These are phyloP conservation scores for Drosophila serrata DNA, from an alignment of 1,140 invertebrate species.

Conservation along the genomic window DNA sequence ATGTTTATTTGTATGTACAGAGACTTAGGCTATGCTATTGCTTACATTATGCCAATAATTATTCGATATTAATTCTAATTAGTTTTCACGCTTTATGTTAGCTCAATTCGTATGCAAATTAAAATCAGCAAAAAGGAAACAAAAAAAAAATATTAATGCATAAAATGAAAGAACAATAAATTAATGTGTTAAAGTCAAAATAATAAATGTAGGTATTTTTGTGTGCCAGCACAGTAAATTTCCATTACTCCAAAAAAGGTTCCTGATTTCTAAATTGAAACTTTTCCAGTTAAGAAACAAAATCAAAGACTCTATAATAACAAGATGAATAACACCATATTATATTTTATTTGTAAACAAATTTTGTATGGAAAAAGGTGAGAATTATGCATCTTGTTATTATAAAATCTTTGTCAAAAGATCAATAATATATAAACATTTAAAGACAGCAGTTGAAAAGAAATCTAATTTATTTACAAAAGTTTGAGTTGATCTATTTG, in stretches of 20 bases:
- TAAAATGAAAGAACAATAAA: conserved; percentile 15
- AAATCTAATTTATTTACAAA: neutral
- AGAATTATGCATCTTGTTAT: neutral
- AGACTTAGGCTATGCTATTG: conserved; percentile 43
- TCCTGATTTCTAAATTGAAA: neutral
- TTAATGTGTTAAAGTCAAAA: conserved; percentile 32
- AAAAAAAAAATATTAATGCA: neutral
- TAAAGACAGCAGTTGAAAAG: neutral
- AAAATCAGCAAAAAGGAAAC: conserved; percentile 42
- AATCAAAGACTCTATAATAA: neutral
- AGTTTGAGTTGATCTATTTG: neutral
- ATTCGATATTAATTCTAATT: conserved; percentile 55
- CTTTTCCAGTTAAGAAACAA: neutral
- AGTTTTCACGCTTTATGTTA: conserved; percentile 57
- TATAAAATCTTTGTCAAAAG: neutral
- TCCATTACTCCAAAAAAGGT: conserved; percentile 11
- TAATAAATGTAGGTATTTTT: neutral
- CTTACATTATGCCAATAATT: conserved; percentile 36
- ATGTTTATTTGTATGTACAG: conserved; percentile 52
- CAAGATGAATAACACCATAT: neutral
- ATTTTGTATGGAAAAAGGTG: neutral
- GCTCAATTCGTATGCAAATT: conserved; percentile 62
- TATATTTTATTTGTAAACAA: neutral
- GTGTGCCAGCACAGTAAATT: conserved; percentile 34
- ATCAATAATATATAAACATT: neutral